A percentile compares a stretch with the other conserved stretches of the same genome.
phyloP scores from a whole-genome alignment of 2,797 vertebrate species.

The Siniperca undulata region DNA sequence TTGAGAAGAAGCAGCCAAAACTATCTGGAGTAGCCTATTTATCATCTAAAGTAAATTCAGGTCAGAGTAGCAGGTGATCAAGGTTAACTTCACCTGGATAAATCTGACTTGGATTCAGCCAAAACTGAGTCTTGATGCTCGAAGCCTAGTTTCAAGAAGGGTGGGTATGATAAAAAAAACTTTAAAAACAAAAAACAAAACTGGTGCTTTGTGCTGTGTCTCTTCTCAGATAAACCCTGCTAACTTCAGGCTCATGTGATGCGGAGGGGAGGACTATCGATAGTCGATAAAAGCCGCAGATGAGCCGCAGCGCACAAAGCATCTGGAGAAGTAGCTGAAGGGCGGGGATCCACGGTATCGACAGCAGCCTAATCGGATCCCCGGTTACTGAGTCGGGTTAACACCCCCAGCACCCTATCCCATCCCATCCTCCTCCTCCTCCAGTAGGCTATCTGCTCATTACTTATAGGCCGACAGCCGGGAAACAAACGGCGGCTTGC shows the following conservation, averaged over 20 bases:
- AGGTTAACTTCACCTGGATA: too few species aligned
- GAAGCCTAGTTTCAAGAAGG: neutral
- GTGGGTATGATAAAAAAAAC: neutral
- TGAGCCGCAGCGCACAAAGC: conserved; percentile 50
- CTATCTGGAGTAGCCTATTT: neutral
- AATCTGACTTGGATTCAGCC: neutral
- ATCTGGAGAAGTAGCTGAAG: conserved; percentile 28
- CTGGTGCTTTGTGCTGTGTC: neutral
- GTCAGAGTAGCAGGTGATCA: neutral
- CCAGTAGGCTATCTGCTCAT: conserved; percentile 51
- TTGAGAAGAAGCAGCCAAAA: neutral
- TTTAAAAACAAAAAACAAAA: too few species aligned
- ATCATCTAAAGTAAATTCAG: neutral
- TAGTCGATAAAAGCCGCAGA: conserved; percentile 30
- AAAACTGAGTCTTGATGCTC: neutral
- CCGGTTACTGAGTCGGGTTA: conserved; percentile 61
- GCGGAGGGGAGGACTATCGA: conserved; percentile 13
- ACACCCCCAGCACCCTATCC: conserved; percentile 18
- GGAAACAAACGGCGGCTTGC: conserved; percentile 59
- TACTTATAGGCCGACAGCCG: conserved; percentile 57
- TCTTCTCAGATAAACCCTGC: conserved; percentile 8
- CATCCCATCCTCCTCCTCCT: neutral
- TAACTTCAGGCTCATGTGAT: conserved; percentile 6
- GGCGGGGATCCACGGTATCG: conserved; percentile 40
- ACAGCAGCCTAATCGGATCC: conserved; percentile 55